phyloP scores from a whole-genome alignment of 2,113 vertebrate genomes.

The Brachyhypopomus gauderio region DNA sequence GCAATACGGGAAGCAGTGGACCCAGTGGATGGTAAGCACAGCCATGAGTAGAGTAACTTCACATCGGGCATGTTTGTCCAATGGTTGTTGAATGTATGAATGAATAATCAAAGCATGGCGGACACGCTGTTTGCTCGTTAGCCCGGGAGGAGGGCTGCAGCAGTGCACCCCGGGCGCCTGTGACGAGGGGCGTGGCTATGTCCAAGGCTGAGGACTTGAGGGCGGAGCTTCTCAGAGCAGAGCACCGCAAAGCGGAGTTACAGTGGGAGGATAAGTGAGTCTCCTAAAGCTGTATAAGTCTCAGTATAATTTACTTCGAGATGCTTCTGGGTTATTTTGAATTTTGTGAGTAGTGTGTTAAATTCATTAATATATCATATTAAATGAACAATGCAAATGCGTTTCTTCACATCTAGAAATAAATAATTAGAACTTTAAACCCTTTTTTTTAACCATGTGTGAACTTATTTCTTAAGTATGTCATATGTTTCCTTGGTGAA shows the following conservation, averaged over 20 bases:
- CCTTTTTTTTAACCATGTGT: too few species aligned
- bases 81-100: not conserved
- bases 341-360: too few species aligned
- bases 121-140: constrained; percentile 15
- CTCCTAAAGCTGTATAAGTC: too few species aligned
- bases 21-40: constrained; percentile 64
- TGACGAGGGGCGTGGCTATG: constrained; percentile 56
- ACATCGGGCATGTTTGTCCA: not conserved
- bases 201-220: constrained; percentile 73
- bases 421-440: too few species aligned
- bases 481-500: too few species aligned
- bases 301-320: too few species aligned
- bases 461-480: too few species aligned
- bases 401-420: too few species aligned
- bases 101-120: not conserved
- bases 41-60: not conserved
- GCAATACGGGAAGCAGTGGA: constrained; percentile 68
- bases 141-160: constrained; percentile 56
- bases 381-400: too few species aligned
- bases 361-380: too few species aligned
- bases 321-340: too few species aligned
- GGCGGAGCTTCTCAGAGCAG: constrained; percentile 73
- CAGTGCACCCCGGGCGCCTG: constrained; percentile 36
- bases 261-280: constrained; percentile 71
- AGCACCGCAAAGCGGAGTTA: constrained; percentile 74